Conservation (phyloP, 2,888 invertebrate genomes). For the Julus scandinavius region DNA sequence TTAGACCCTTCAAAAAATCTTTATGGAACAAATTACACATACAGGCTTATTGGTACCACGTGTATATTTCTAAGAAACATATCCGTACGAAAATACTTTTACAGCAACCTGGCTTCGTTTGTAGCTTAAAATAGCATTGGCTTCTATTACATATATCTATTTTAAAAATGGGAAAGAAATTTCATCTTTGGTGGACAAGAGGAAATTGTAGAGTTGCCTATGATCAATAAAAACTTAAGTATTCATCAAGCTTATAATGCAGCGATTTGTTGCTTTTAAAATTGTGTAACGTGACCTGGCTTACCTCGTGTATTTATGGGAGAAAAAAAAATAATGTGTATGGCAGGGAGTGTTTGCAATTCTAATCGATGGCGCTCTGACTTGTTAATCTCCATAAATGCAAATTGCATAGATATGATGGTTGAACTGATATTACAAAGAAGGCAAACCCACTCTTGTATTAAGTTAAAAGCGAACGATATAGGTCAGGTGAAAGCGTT, state of each 20-base stretch:
- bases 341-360: background rate
- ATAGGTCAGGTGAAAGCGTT: constrained; percentile 27
- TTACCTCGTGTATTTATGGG: background rate
- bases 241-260: too few species aligned
- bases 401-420: background rate
- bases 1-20: background rate
- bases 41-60: background rate
- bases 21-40: background rate
- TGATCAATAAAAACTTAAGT: background rate
- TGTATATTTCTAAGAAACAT: background rate
- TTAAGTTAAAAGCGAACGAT: background rate
- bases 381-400: constrained; percentile 1
- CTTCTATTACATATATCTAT: too few species aligned
- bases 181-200: too few species aligned
- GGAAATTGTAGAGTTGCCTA: too few species aligned
- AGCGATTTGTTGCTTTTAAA: background rate
- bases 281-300: background rate
- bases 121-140: too few species aligned
- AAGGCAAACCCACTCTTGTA: background rate
- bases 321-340: background rate
- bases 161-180: too few species aligned
- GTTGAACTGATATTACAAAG: background rate
- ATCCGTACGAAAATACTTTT: too few species aligned
- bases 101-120: too few species aligned
- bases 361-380: background rate